Evolutionary conservation across 2,888 invertebrate genomes (phyloP).

Genomic region (Thyatira batis): DNA sequence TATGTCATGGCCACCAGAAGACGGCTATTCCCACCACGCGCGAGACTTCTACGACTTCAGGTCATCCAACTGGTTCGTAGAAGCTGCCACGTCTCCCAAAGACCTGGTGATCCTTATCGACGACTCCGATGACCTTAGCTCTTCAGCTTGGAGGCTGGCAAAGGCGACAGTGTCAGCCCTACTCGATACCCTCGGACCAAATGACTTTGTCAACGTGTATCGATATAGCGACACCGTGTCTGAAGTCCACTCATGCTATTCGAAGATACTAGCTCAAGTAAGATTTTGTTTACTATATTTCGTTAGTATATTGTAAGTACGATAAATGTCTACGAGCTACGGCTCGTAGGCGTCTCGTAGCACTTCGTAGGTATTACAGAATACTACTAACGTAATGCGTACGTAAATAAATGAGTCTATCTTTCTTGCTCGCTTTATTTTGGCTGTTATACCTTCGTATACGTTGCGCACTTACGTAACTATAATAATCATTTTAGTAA

Average conservation of each 20-base stretch:
- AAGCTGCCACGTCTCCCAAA: conserved; percentile 98
- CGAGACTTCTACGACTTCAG: conserved; percentile 96
- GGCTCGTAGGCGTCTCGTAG: not conserved
- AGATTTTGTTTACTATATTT: conserved; percentile 20
- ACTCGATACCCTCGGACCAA: conserved; percentile 96
- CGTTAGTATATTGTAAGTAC: not conserved
- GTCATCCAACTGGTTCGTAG: conserved; percentile 97
- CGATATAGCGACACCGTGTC: conserved; percentile 92
- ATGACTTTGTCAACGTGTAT: conserved; percentile 98
- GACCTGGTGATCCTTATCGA: conserved; percentile 97
- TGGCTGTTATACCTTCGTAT: not conserved
- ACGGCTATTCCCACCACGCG: conserved; percentile 89
- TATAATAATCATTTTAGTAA: conserved; percentile 11
- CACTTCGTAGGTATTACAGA: not conserved
- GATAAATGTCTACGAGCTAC: not conserved
- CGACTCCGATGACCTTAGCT: conserved; percentile 93
- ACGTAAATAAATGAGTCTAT: not conserved
- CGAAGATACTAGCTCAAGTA: conserved; percentile 94
- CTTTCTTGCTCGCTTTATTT: not conserved
- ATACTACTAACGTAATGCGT: not conserved
- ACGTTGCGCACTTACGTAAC: not conserved
- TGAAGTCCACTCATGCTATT: conserved; percentile 95
- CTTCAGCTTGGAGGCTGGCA: conserved; percentile 91
- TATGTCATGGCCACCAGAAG: conserved; percentile 92
- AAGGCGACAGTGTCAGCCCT: conserved; percentile 94